Conservation (phyloP, 2,113 vertebrate species). For the Hirundichthys speculiger region DNA sequence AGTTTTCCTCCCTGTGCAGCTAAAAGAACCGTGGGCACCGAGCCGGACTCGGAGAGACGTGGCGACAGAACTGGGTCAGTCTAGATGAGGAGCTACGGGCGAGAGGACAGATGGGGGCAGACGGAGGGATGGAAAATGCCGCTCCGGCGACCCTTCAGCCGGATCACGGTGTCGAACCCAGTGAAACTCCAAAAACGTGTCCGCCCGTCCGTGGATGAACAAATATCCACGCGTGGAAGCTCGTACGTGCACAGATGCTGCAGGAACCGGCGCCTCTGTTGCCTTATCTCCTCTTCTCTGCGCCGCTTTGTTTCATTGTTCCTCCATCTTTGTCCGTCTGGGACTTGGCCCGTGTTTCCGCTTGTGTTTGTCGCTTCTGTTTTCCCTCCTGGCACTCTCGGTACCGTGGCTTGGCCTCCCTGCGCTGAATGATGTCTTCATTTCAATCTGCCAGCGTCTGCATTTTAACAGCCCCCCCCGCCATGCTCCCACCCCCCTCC, state of each 20-base stretch:
- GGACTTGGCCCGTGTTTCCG: slow-evolving; percentile 29
- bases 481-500: background rate
- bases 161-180: background rate
- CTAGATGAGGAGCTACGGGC: background rate
- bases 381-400: slow-evolving; percentile 33
- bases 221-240: background rate
- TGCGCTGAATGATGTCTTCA: slow-evolving; percentile 46
- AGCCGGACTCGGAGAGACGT: background rate
- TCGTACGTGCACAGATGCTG: background rate
- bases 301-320: slow-evolving; percentile 1
- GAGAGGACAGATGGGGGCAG: background rate
- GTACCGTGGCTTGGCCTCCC: slow-evolving; percentile 31
- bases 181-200: background rate
- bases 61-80: background rate
- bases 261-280: slow-evolving; percentile 9
- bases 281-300: slow-evolving; percentile 7
- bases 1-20: background rate
- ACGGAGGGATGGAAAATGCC: background rate
- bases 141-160: background rate
- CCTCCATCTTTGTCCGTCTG: slow-evolving; percentile 6
- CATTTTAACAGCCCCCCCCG: slow-evolving; percentile 2
- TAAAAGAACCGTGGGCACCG: background rate
- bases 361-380: slow-evolving; percentile 21
- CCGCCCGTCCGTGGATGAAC: background rate
- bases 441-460: slow-evolving; percentile 26